Evolutionary conservation across 2,797 vertebrate species (phyloP).

Genomic region (Forpus xanthops): DNA sequence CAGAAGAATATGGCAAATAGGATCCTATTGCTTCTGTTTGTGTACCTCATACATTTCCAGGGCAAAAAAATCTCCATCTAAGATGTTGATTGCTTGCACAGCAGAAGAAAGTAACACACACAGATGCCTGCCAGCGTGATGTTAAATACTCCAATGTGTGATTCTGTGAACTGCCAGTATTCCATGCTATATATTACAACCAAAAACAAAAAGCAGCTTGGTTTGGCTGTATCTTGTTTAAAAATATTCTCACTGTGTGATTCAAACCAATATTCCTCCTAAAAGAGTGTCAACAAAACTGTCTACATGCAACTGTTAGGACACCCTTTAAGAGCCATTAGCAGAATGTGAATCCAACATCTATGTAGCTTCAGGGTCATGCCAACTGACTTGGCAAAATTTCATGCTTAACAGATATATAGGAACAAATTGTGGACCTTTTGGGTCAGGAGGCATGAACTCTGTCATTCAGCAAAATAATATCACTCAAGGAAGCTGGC

Average conservation of each 20-base stretch:
- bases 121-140: background rate
- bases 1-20: background rate
- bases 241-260: background rate
- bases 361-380: background rate
- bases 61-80: background rate
- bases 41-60: background rate
- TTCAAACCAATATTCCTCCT: background rate
- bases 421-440: background rate
- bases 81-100: background rate
- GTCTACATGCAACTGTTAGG: background rate
- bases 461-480: background rate
- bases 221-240: background rate
- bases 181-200: background rate
- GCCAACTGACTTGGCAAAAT: background rate
- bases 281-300: background rate
- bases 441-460: background rate
- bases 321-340: background rate
- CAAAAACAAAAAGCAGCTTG: background rate
- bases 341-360: background rate
- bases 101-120: background rate
- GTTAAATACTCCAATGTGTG: background rate
- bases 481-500: slow-evolving; percentile 1
- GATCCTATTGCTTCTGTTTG: background rate
- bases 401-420: background rate
- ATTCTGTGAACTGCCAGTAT: slow-evolving; percentile 1